phyloP scores from a whole-genome alignment of 1,140 invertebrate genomes.

The Vanessa tameamea region DNA sequence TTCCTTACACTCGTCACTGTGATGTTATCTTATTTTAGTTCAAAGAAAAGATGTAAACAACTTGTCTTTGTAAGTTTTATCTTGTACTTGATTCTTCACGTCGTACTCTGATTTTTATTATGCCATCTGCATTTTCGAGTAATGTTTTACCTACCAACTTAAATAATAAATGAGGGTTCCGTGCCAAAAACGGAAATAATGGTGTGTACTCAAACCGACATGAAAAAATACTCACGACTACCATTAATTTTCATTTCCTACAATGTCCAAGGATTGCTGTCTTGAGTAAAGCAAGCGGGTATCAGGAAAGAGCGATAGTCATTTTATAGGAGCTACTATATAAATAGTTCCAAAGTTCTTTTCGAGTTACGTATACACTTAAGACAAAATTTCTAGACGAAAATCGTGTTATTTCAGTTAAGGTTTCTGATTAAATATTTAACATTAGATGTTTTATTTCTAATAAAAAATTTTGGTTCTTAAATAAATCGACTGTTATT shows the following conservation, averaged over 20 bases:
- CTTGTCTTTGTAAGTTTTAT: background rate
- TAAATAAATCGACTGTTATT: no score
- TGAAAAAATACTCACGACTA: conserved; percentile 77
- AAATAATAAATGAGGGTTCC: conserved; percentile 77
- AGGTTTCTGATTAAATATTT: no score
- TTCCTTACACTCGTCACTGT: no score
- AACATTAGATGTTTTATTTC: no score
- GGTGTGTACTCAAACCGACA: conserved; percentile 78
- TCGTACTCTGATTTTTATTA: conserved; percentile 49
- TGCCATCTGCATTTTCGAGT: conserved; percentile 59
- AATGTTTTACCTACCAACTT: conserved; percentile 54
- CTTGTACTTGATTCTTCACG: conserved; percentile 8
- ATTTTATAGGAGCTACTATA: conserved; percentile 54
- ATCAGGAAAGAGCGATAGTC: conserved; percentile 52
- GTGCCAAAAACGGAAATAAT: conserved; percentile 75
- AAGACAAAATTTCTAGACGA: background rate
- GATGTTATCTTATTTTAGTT: background rate
- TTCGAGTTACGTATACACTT: conserved; percentile 8
- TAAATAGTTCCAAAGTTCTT: conserved; percentile 44
- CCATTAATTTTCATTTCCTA: conserved; percentile 79
- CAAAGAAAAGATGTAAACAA: background rate
- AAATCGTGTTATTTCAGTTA: conserved; percentile 9
- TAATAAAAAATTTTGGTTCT: no score
- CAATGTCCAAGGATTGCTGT: conserved; percentile 69
- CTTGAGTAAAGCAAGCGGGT: conserved; percentile 64